Percentiles rank a stretch among this genome's conserved stretches.
Evolutionary conservation across 1,140 invertebrate genomes (phyloP).

Genomic region (Polypedilum vanderplanki): DNA sequence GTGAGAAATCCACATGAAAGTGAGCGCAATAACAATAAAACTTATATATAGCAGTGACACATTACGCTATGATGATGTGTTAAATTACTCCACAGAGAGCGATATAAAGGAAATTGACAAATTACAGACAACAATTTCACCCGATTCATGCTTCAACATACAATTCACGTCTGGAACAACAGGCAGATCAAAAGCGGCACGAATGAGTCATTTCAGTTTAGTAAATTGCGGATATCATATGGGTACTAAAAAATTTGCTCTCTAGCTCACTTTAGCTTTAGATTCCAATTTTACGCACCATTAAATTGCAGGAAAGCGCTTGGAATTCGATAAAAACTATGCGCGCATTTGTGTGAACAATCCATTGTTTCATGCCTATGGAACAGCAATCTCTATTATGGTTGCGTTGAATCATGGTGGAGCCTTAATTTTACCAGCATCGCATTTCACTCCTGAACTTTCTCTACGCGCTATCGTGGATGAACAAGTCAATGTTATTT

Average conservation of each 20-base stretch:
- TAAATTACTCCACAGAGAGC: neutral
- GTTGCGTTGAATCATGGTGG: conserved; percentile 55
- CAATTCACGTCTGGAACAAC: conserved; percentile 81
- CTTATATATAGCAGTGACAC: neutral
- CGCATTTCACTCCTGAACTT: conserved; percentile 59
- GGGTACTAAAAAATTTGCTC: conserved; percentile 42
- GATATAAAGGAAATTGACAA: neutral
- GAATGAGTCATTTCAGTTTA: conserved; percentile 72
- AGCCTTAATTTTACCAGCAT: conserved; percentile 63
- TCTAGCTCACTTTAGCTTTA: neutral
- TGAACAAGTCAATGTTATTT: conserved; percentile 73
- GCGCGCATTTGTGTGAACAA: conserved; percentile 64
- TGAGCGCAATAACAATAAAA: neutral
- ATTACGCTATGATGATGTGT: neutral
- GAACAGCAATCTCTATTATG: conserved; percentile 63
- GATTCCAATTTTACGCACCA: neutral
- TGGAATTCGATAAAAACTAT: neutral
- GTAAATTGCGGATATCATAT: conserved; percentile 77
- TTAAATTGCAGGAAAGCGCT: neutral
- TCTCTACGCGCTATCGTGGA: conserved; percentile 58
- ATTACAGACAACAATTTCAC: conserved; percentile 33
- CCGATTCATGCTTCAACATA: conserved; percentile 65
- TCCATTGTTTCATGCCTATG: conserved; percentile 90
- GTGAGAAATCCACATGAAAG: too few relatives aligned
- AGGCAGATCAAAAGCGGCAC: conserved; percentile 74